Evolutionary conservation across 2,113 vertebrate genomes (phyloP).

Genomic region (Callipepla californica): DNA sequence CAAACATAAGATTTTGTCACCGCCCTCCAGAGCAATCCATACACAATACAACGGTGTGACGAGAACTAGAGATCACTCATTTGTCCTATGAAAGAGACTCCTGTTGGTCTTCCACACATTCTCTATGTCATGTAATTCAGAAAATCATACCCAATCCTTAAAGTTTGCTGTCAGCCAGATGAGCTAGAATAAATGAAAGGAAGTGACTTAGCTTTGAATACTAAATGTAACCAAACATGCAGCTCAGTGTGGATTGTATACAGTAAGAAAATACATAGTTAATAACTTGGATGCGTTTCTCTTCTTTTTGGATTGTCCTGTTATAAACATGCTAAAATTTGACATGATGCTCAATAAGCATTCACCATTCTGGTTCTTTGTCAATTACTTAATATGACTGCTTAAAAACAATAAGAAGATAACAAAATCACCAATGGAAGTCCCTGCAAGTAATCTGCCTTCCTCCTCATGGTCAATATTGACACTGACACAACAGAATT

Average conservation of each 20-base stretch:
- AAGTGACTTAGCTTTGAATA: not conserved
- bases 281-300: not conserved
- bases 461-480: rapidly evolving
- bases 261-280: not conserved
- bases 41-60: not conserved
- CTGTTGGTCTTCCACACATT: not conserved
- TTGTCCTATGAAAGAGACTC: not conserved
- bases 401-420: not conserved
- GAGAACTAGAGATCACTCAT: not conserved
- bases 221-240: rapidly evolving
- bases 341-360: not conserved
- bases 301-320: not conserved
- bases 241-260: not conserved
- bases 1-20: not conserved
- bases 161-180: not conserved
- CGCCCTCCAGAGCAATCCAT: not conserved
- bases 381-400: not conserved
- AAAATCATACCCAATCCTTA: not conserved
- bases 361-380: not conserved
- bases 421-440: not conserved
- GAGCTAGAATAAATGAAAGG: not conserved
- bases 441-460: not conserved
- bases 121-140: not conserved
- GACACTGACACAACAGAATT: not conserved
- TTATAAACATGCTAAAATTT: not conserved